A percentile compares a stretch with the other conserved stretches of the same genome.
phyloP scores from a whole-genome alignment of 2,113 vertebrate genomes.

The Antechinus flavipes region DNA sequence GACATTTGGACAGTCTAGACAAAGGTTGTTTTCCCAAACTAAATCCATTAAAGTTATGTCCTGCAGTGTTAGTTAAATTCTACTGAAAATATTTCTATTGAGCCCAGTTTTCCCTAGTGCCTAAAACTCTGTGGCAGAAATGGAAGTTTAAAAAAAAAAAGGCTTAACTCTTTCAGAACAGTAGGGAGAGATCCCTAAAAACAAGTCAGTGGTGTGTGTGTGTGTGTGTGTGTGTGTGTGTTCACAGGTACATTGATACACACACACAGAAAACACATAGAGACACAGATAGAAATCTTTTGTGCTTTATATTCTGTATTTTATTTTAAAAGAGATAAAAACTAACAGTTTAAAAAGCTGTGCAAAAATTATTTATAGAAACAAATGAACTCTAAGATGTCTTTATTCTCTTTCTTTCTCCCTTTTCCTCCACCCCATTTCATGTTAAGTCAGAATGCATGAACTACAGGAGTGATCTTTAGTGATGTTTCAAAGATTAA shows the following conservation, averaged over 20 bases:
- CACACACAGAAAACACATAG: not conserved
- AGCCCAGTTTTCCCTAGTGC: slow-evolving; percentile 65
- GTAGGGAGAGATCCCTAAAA: slow-evolving; percentile 10
- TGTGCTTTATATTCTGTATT: not conserved
- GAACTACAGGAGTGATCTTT: not conserved
- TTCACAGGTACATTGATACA: too few species aligned
- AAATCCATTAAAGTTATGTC: slow-evolving; percentile 81
- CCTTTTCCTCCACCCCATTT: not conserved
- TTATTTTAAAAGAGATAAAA: slow-evolving; percentile 39
- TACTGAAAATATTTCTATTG: slow-evolving; percentile 76
- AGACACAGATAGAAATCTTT: not conserved
- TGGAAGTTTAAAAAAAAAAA: slow-evolving; percentile 62
- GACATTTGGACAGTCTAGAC: slow-evolving; percentile 82
- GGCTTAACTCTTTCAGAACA: slow-evolving; percentile 74
- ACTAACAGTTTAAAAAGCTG: slow-evolving; percentile 36
- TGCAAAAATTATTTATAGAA: slow-evolving; percentile 27
- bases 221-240: not conserved
- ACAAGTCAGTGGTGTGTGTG: not conserved
- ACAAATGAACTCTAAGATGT: slow-evolving; percentile 10
- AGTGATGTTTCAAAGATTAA: not conserved
- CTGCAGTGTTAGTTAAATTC: slow-evolving; percentile 78
- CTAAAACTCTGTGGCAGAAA: slow-evolving; percentile 73
- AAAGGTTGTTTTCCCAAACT: slow-evolving; percentile 81
- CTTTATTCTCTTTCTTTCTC: not conserved
- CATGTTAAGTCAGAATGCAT: not conserved